These are phyloP conservation scores for Byasa hedistus DNA, from an alignment of 2,888 invertebrate species.

Conservation along the genomic window DNA sequence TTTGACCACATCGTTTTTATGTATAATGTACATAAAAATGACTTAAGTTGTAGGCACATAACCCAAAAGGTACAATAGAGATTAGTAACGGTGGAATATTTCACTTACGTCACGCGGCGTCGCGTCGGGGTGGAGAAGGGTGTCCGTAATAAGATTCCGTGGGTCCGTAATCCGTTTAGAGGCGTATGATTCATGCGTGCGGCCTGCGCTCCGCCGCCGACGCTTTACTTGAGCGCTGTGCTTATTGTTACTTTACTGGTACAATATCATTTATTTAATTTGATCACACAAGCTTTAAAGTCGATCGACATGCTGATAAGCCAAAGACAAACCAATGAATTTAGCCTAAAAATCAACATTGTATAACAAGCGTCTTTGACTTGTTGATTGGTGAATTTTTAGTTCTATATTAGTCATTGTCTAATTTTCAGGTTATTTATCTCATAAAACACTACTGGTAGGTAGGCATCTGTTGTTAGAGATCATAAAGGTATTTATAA, in stretches of 20 bases:
- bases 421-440: no score
- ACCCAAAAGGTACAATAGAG: slow-evolving; percentile 41
- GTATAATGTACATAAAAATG: neutral
- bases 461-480: no score
- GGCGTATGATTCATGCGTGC: slow-evolving; percentile 71
- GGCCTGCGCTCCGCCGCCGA: slow-evolving; percentile 26
- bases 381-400: no score
- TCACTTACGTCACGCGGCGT: slow-evolving; percentile 47
- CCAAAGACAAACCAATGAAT: no score
- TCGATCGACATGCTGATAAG: no score
- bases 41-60: neutral
- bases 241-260: slow-evolving; percentile 30
- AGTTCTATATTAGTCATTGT: no score
- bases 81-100: slow-evolving; percentile 46
- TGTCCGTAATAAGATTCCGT: slow-evolving; percentile 66
- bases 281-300: neutral
- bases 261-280: slow-evolving; percentile 3
- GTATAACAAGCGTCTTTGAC: no score
- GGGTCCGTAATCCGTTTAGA: slow-evolving; percentile 66
- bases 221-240: slow-evolving; percentile 28
- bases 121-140: slow-evolving; percentile 67
- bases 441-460: no score
- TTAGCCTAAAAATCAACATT: no score
- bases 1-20: no score
- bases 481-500: no score